Base-by-base conservation (phyloP, 2,797 vertebrate genomes). In the Sebastes elongatus region DNA sequence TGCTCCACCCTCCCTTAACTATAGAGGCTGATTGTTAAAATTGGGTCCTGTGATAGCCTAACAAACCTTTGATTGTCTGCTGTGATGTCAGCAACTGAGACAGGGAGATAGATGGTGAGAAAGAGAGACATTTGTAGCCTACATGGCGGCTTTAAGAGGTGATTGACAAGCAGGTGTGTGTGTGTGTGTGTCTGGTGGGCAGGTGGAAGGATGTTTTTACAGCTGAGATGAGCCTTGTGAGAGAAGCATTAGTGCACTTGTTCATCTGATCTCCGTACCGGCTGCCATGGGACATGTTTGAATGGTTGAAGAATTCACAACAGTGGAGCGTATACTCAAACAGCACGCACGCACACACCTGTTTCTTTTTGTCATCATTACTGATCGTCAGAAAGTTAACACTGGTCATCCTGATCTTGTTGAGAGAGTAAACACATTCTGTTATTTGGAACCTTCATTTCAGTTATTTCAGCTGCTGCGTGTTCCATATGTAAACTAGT, bases 121-220 rank as follows among this genome's bases (percentile, higher is more conserved):
- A 71, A 56, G 38, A 67, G 28, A 59, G 38, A 73, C 70, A 52
- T 68, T 62, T 78, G 32, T 25, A 23, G 67, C 30, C 4, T n/a
- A 27, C 56, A 42, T 25, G 28, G 14, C 13, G 27, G 10, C 18
- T 69, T 49, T 70, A 22, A 61, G 52, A 59, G 32, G 27, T 77
- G 61, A 87, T 32, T 84, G 78, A 86, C 59, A 52, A 74, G 69
- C 74, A 80, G 82, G 69, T 81, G 28, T 64, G 32, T 67, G 25
- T 67, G 25, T 69, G 46, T 53, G 56, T 27, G 74, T 49, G 23
- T 23, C 10, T 35, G 62, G 35, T 22, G 55, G 61, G 57, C 77
- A 88, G 88, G 82, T 91, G 86, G 74, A 83, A 52, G 73, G 76
- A 67, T 93, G 88, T 93, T 94, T 92, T 92, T 63, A 87, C 90